A percentile compares a stretch with the other conserved stretches of the same genome.
These are phyloP conservation scores for Phrynocephalus versicolor DNA, from an alignment of 2,113 vertebrate species.

Conservation along the genomic window DNA sequence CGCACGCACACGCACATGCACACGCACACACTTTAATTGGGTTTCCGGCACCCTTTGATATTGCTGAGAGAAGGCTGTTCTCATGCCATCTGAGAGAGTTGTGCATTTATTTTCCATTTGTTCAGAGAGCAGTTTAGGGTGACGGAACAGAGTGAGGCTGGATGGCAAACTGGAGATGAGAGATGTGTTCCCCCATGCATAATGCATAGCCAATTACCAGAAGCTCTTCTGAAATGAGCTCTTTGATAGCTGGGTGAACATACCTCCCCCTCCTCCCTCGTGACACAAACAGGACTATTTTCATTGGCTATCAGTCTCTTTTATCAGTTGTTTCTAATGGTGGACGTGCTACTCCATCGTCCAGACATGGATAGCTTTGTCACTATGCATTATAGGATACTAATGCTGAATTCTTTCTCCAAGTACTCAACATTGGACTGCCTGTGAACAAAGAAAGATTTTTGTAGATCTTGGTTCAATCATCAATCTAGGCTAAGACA, in stretches of 20 bases:
- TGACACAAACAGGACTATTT: not conserved
- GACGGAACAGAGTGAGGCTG: not conserved
- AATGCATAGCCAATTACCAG: not conserved
- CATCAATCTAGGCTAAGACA: too few relatives aligned
- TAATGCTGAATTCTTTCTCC: not conserved
- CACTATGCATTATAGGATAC: not conserved
- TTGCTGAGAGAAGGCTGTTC: not conserved
- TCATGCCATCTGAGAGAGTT: not conserved
- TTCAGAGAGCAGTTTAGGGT: not conserved
- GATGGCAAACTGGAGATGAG: conserved; percentile 1
- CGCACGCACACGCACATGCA: too few relatives aligned
- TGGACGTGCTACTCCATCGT: not conserved
- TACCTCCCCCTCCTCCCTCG: not conserved
- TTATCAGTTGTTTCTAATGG: not conserved
- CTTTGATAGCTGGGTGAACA: not conserved
- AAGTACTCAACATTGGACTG: too few relatives aligned
- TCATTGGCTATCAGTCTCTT: not conserved
- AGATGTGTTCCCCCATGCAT: conserved; percentile 2
- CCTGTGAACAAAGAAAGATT: too few relatives aligned
- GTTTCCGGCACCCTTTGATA: not conserved
- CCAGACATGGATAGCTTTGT: not conserved
- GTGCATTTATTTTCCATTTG: conserved; percentile 11
- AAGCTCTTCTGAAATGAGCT: not conserved
- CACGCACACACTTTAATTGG: too few relatives aligned
- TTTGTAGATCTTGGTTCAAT: too few relatives aligned